These are phyloP conservation scores for Ephialtes manifestator DNA, from an alignment of 2,888 invertebrate species.

Conservation along the genomic window DNA sequence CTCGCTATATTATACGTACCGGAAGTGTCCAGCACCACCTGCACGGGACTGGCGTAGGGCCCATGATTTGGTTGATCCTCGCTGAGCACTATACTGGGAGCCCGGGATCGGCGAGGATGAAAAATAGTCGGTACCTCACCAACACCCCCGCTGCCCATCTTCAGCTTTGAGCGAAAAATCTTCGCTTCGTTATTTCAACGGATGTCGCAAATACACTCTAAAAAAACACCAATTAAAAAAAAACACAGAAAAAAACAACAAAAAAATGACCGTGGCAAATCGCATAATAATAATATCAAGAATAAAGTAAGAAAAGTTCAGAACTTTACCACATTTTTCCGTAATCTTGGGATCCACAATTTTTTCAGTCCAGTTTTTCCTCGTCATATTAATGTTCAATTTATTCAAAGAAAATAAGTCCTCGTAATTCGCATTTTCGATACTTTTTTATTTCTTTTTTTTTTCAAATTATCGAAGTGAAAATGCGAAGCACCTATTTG, in stretches of 20 bases:
- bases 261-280: background rate
- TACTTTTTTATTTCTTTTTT: too few species aligned
- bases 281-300: background rate
- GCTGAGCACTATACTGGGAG: constrained; percentile 79
- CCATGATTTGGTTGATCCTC: constrained; percentile 80
- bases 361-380: background rate
- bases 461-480: background rate
- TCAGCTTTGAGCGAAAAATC: constrained; percentile 69
- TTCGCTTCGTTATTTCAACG: constrained; percentile 42
- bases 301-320: background rate
- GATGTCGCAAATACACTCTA: constrained; percentile 6
- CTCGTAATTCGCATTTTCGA: background rate
- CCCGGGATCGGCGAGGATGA: constrained; percentile 82
- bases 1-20: constrained; percentile 68
- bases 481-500: background rate
- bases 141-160: constrained; percentile 82
- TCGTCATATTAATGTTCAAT: background rate
- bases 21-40: constrained; percentile 77
- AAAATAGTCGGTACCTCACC: constrained; percentile 84
- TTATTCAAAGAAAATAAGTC: background rate
- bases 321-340: constrained; percentile 22
- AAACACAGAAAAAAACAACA: background rate
- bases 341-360: background rate
- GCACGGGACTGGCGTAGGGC: constrained; percentile 76
- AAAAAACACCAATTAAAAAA: background rate